phyloP scores from a whole-genome alignment of 2,797 vertebrate genomes.

The Enteromius paludinosus region DNA sequence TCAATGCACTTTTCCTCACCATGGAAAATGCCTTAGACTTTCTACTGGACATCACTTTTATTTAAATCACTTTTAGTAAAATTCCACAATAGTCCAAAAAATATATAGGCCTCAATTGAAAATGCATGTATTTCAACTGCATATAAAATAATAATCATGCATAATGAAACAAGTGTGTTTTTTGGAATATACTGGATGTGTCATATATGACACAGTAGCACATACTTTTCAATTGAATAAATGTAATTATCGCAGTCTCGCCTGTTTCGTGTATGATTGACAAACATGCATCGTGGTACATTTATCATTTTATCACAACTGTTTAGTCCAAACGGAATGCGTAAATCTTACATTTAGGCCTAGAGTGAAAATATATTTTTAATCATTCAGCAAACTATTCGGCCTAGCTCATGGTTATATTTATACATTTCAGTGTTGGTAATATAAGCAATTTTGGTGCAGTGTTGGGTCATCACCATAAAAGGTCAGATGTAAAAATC shows the following conservation, averaged over 20 bases:
- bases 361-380: neutral
- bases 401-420: neutral
- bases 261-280: neutral
- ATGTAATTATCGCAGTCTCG: neutral
- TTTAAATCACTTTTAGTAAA: neutral
- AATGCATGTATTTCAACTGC: neutral
- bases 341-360: neutral
- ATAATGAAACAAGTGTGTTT: neutral
- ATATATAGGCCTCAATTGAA: neutral
- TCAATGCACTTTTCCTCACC: neutral
- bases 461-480: neutral
- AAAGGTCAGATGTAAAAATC: neutral
- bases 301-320: neutral
- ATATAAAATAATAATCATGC: neutral
- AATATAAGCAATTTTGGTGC: neutral
- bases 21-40: neutral
- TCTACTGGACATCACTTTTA: neutral
- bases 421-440: neutral
- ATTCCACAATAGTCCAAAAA: neutral
- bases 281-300: neutral
- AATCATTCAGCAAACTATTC: neutral
- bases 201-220: neutral
- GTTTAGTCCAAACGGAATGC: neutral
- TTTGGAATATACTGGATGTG: neutral
- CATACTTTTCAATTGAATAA: neutral